phyloP scores from a whole-genome alignment of 2,113 vertebrate species.

The Bufo bufo region DNA sequence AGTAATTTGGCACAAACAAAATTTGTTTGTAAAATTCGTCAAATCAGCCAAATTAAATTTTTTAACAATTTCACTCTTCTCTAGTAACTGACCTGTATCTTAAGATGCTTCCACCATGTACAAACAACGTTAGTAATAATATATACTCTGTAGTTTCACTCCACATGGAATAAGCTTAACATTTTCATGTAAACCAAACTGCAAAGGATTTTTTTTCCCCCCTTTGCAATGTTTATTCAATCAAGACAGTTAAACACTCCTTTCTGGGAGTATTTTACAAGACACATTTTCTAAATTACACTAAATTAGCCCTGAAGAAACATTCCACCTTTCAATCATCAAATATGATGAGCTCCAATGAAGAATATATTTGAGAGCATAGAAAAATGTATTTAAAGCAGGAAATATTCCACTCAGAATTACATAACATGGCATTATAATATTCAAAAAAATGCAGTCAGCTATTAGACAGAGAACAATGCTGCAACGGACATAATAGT shows the following conservation, averaged over 20 bases:
- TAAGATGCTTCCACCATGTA: not conserved
- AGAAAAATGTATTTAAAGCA: not conserved
- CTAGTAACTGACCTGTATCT: not conserved
- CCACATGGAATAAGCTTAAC: not conserved
- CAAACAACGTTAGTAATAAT: constrained; percentile 7
- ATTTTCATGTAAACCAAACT: constrained; percentile 33
- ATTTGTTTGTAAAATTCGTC: no score
- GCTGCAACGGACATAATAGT: not conserved
- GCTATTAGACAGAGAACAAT: not conserved
- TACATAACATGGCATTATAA: not conserved
- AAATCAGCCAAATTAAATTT: no score
- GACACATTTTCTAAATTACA: constrained; percentile 36
- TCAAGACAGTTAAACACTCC: constrained; percentile 23
- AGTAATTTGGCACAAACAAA: no score
- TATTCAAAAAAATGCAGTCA: not conserved
- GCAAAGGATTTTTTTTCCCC: constrained; percentile 26
- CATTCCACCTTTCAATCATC: constrained; percentile 20
- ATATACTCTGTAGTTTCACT: not conserved
- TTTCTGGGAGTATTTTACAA: constrained; percentile 20
- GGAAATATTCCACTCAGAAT: constrained; percentile 13
- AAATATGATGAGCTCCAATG: not conserved
- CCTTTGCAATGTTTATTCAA: constrained; percentile 33
- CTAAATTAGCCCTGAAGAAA: constrained; percentile 28
- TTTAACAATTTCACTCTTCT: no score
- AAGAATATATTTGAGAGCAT: not conserved